A percentile compares a stretch with the other conserved stretches of the same genome.
Conservation (phyloP, 2,888 invertebrate species). For the Lomographa bimaculata region DNA sequence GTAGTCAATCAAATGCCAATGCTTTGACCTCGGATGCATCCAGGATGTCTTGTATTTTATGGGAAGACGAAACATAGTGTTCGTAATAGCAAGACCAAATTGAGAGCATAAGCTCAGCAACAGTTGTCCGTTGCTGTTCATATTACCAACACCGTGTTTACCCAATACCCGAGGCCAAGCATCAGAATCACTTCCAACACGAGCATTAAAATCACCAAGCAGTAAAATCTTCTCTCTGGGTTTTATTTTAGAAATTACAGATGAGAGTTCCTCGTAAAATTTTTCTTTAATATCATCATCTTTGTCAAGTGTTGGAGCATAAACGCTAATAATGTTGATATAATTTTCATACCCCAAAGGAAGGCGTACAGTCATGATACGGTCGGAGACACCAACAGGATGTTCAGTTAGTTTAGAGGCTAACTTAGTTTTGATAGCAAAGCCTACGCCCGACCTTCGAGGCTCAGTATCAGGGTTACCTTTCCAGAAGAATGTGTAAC, state of each 20-base stretch:
- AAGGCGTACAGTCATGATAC: too few relatives aligned
- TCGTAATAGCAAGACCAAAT: neutral
- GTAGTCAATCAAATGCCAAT: too few relatives aligned
- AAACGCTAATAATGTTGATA: slow-evolving; percentile 25
- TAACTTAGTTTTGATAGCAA: too few relatives aligned
- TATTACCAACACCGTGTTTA: slow-evolving; percentile 35
- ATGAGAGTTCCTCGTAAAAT: slow-evolving; percentile 31
- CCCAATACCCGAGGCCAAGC: slow-evolving; percentile 32
- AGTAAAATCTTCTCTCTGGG: slow-evolving; percentile 6
- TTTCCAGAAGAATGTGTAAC: too few relatives aligned
- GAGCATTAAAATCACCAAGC: slow-evolving; percentile 4
- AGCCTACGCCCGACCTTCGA: too few relatives aligned
- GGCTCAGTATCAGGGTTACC: too few relatives aligned
- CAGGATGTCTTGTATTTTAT: neutral
- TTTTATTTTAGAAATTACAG: neutral
- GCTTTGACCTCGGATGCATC: slow-evolving; percentile 1
- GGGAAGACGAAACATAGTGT: slow-evolving; percentile 2
- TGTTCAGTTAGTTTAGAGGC: too few relatives aligned
- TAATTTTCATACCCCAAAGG: too few relatives aligned
- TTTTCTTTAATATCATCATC: slow-evolving; percentile 27
- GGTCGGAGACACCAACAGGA: too few relatives aligned
- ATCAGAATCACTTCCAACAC: slow-evolving; percentile 13
- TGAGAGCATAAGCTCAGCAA: neutral
- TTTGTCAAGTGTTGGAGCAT: slow-evolving; percentile 34
- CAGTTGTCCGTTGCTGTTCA: slow-evolving; percentile 33